These are phyloP conservation scores for Xestoiulus laeticollis DNA, from an alignment of 2,888 invertebrate genomes.

Conservation along the genomic window DNA sequence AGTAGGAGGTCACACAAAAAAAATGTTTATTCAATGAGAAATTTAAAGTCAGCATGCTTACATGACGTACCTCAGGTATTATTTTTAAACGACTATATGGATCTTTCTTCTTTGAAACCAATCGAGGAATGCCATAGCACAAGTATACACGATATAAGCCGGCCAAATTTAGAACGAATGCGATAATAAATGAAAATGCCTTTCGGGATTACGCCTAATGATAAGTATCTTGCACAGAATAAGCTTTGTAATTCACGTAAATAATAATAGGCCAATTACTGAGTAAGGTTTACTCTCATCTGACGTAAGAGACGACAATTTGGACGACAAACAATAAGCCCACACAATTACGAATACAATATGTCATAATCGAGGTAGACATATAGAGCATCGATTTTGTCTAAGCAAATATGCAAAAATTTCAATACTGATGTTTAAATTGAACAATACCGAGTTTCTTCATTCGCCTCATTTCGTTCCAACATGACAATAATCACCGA, in stretches of 20 bases:
- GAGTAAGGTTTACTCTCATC: neutral
- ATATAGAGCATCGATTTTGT: neutral
- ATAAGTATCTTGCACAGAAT: neutral
- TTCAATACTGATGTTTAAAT: neutral
- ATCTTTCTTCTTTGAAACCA: neutral
- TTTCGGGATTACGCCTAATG: neutral
- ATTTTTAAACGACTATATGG: neutral
- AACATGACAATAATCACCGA: neutral
- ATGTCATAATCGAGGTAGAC: neutral
- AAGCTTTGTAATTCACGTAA: neutral
- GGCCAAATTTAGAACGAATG: neutral
- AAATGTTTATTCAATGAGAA: conserved; percentile 24
- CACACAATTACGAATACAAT: neutral
- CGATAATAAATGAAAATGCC: neutral
- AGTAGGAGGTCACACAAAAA: neutral
- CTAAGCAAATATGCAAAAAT: neutral
- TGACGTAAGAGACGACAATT: neutral
- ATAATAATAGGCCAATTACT: neutral
- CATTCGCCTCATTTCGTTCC: neutral
- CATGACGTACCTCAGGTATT: neutral
- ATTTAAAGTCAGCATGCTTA: neutral
- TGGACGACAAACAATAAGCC: neutral
- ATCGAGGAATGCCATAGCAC: neutral
- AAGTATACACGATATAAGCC: neutral
- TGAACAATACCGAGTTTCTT: neutral